phyloP scores from a whole-genome alignment of 2,797 vertebrate genomes.

The Lophius americanus region DNA sequence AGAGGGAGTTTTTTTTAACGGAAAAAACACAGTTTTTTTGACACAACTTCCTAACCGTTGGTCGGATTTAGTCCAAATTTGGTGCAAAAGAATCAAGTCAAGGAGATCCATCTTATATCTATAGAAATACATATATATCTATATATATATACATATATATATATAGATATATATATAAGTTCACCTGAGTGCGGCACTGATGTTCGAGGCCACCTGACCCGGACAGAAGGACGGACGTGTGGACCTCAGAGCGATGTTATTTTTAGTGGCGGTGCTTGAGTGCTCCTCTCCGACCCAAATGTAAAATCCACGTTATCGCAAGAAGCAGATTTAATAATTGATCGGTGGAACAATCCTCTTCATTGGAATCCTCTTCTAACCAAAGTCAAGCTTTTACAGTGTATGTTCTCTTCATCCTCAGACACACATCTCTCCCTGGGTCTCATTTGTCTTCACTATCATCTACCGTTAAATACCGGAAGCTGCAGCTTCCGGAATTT shows the following conservation, averaged over 20 bases:
- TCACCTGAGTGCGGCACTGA: background rate
- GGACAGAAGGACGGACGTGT: slow-evolving; percentile 63
- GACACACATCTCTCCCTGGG: background rate
- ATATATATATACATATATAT: too few species aligned
- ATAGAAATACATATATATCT: too few species aligned
- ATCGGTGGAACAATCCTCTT: slow-evolving; percentile 20
- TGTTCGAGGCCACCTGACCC: slow-evolving; percentile 1
- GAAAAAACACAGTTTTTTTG: too few species aligned
- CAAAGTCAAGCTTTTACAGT: background rate
- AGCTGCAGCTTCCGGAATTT: too few species aligned
- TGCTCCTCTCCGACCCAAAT: slow-evolving; percentile 56
- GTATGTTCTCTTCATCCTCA: background rate
- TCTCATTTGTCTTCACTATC: too few species aligned
- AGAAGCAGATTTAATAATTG: slow-evolving; percentile 54
- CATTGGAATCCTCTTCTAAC: background rate
- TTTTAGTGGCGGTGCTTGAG: slow-evolving; percentile 70
- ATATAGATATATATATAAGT: too few species aligned
- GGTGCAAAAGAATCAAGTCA: too few species aligned
- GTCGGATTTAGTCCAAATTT: too few species aligned
- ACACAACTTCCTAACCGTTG: too few species aligned
- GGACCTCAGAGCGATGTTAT: slow-evolving; percentile 65
- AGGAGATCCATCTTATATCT: too few species aligned
- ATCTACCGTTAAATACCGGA: too few species aligned
- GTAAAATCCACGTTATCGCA: slow-evolving; percentile 32
- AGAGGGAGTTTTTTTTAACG: too few species aligned